phyloP scores from a whole-genome alignment of 2,113 vertebrate species.

The Cebus imitator region DNA sequence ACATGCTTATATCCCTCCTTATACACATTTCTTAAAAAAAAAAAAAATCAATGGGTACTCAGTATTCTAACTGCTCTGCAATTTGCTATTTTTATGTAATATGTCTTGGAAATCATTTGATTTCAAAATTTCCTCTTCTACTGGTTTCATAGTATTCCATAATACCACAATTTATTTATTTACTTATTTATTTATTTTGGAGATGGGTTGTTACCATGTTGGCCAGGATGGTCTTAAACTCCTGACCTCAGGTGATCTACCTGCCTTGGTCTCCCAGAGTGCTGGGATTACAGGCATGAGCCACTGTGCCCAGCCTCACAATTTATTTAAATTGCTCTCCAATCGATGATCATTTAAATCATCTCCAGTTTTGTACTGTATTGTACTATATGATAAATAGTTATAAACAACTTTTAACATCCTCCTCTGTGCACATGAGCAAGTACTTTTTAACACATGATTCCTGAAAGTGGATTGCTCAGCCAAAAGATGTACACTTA shows the following conservation, averaged over 20 bases:
- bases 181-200: no score
- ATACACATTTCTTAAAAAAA: not conserved
- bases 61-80: not conserved
- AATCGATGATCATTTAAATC: not conserved
- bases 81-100: not conserved
- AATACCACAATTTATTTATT: not conserved
- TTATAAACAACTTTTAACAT: not conserved
- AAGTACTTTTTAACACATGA: conserved; percentile 27
- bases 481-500: conserved; percentile 28
- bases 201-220: no score
- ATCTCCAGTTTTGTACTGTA: not conserved
- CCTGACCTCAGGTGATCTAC: no score
- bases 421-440: not conserved
- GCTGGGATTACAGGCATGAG: no score
- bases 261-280: no score
- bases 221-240: no score
- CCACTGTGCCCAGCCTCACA: no score
- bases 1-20: not conserved
- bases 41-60: not conserved
- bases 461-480: conserved; percentile 30
- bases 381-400: not conserved
- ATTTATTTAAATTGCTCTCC: not conserved
- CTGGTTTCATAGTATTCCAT: not conserved
- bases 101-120: not conserved
- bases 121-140: not conserved